Evolutionary conservation across 2,797 vertebrate species (phyloP).

Genomic region (Sardinella longiceps): DNA sequence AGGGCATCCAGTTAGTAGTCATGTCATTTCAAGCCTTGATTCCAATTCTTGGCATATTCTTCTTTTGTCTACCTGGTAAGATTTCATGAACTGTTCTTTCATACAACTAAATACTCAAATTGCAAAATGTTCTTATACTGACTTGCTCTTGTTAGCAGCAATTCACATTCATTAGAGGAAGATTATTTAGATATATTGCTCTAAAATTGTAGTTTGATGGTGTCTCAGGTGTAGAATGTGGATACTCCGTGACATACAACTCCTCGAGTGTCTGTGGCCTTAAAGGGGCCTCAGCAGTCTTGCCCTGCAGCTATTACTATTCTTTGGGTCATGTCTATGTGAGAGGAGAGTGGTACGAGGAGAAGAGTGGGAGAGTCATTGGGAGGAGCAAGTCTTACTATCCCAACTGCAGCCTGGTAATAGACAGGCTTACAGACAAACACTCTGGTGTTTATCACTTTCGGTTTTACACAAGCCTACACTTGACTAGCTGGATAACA

Average conservation of each 20-base stretch:
- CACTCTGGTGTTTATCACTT: not conserved
- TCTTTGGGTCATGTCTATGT: not conserved
- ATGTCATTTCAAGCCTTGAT: too few species aligned
- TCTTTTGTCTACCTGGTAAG: too few species aligned
- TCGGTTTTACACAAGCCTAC: not conserved
- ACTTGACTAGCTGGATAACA: not conserved
- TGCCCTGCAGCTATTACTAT: not conserved
- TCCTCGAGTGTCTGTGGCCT: not conserved
- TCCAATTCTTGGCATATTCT: too few species aligned
- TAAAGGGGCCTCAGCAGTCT: not conserved
- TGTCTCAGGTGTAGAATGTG: not conserved
- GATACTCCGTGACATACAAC: not conserved
- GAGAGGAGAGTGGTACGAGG: not conserved
- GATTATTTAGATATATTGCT: not conserved
- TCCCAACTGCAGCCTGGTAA: not conserved
- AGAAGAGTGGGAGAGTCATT: not conserved
- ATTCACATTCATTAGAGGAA: too few species aligned
- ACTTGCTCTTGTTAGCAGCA: too few species aligned
- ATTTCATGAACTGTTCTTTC: too few species aligned
- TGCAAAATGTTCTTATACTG: too few species aligned
- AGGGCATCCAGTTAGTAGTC: too few species aligned
- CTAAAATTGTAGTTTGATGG: too few species aligned
- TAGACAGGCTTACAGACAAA: not conserved
- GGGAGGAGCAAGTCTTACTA: not conserved
- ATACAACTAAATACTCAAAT: too few species aligned